phyloP scores from a whole-genome alignment of 2,797 vertebrate species.

The Octomys mimax region DNA sequence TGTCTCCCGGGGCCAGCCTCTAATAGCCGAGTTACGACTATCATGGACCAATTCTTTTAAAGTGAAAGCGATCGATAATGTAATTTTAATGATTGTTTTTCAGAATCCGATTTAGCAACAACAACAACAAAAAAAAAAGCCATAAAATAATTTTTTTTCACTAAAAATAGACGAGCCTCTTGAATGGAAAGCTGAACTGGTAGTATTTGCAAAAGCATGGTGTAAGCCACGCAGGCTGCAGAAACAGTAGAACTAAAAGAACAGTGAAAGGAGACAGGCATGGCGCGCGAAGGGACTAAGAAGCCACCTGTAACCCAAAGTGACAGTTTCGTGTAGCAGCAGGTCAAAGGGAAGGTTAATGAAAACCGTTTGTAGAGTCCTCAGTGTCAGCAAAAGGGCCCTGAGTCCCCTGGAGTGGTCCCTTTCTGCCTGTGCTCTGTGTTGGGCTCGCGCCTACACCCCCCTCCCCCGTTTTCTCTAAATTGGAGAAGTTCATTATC shows the following conservation, averaged over 20 bases:
- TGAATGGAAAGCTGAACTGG: background rate
- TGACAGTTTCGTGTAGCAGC: background rate
- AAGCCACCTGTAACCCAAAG: background rate
- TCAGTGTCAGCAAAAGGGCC: background rate
- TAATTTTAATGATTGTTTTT: background rate
- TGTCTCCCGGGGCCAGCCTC: background rate
- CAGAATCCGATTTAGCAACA: background rate
- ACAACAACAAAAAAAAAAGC: background rate
- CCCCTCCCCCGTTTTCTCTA: background rate
- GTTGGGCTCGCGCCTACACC: background rate
- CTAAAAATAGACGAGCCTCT: background rate
- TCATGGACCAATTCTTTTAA: background rate
- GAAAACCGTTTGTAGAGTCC: background rate
- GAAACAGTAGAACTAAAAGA: background rate
- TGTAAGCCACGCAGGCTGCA: background rate
- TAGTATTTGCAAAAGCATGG: background rate
- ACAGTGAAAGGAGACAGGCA: background rate
- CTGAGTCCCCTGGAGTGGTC: background rate
- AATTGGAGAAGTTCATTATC: constrained; percentile 29
- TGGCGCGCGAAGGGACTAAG: background rate
- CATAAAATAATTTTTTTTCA: background rate
- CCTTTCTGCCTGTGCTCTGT: too few relatives aligned
- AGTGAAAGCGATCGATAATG: background rate
- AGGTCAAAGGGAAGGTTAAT: background rate
- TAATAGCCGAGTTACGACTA: background rate